Conservation (phyloP, 2,888 invertebrate genomes). For the Luffia ferchaultella region DNA sequence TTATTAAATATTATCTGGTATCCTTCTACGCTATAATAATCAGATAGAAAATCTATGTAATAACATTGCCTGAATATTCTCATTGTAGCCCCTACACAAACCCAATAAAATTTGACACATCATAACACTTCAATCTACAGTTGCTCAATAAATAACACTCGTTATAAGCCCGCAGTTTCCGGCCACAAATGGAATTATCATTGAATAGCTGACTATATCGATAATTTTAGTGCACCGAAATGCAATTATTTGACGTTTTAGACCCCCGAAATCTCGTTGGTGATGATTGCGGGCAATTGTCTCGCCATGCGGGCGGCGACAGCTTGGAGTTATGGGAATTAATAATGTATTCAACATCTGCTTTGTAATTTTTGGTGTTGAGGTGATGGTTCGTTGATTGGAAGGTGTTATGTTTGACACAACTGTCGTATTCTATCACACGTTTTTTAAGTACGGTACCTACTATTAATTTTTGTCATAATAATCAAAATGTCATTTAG, state of each 20-base stretch:
- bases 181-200: slow-evolving; percentile 40
- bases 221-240: slow-evolving; percentile 57
- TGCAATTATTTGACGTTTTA: slow-evolving; percentile 47
- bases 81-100: no score
- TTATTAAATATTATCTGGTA: no score
- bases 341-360: background rate
- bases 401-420: background rate
- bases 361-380: background rate
- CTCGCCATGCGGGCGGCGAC: slow-evolving; percentile 54
- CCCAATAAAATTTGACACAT: background rate
- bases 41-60: no score
- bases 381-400: background rate
- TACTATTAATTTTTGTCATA: no score
- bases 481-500: no score
- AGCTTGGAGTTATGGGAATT: slow-evolving; percentile 31
- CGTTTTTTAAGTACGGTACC: no score
- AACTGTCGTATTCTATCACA: no score
- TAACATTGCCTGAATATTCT: no score
- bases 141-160: slow-evolving; percentile 3
- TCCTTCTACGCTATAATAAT: no score
- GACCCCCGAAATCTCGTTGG: slow-evolving; percentile 55
- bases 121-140: background rate
- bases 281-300: slow-evolving; percentile 64
- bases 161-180: slow-evolving; percentile 36
- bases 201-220: slow-evolving; percentile 56